phyloP scores from a whole-genome alignment of 92 coral and sea anemone species.

The Porites cylindrica region DNA sequence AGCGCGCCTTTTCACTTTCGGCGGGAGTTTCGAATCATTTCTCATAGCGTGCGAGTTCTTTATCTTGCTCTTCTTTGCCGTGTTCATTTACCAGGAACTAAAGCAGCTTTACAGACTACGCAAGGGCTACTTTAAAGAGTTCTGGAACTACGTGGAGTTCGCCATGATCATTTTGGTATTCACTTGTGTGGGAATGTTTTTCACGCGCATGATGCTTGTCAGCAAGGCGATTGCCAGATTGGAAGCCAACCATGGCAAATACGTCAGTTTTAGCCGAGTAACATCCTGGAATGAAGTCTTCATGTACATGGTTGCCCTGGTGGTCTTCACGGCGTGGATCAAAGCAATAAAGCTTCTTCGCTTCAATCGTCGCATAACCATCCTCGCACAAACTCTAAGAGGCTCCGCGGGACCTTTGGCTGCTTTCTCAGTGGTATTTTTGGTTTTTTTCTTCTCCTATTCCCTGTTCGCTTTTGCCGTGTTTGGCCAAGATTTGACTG shows the following conservation, averaged over 20 bases:
- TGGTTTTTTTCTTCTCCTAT: slow-evolving; percentile 87
- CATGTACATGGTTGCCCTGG: slow-evolving; percentile 81
- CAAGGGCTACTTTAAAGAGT: slow-evolving; percentile 78
- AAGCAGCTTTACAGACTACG: slow-evolving; percentile 86
- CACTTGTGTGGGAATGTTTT: slow-evolving; percentile 84
- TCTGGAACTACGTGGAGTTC: slow-evolving; percentile 93
- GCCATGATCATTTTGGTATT: slow-evolving; percentile 74
- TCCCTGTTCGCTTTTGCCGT: slow-evolving; percentile 88
- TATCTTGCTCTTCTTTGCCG: slow-evolving; percentile 81
- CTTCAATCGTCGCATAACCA: slow-evolving; percentile 83
- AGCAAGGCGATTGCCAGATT: slow-evolving; percentile 69
- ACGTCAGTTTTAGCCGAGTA: slow-evolving; percentile 87
- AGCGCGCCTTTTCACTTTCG: slow-evolving; percentile 92
- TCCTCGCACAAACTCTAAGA: slow-evolving; percentile 83
- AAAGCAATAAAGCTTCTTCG: slow-evolving; percentile 89
- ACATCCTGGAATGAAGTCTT: slow-evolving; percentile 89
- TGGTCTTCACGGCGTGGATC: slow-evolving; percentile 90
- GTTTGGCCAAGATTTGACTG: slow-evolving; percentile 80
- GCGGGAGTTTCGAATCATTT: slow-evolving; percentile 86
- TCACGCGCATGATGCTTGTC: slow-evolving; percentile 80
- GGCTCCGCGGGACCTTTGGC: slow-evolving; percentile 91
- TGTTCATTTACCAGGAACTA: slow-evolving; percentile 88
- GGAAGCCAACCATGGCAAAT: slow-evolving; percentile 66
- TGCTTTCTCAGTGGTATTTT: slow-evolving; percentile 85
- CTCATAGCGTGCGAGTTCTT: slow-evolving; percentile 82